These are phyloP conservation scores for Hydrolagus colliei DNA, from an alignment of 2,797 vertebrate genomes.

Conservation along the genomic window DNA sequence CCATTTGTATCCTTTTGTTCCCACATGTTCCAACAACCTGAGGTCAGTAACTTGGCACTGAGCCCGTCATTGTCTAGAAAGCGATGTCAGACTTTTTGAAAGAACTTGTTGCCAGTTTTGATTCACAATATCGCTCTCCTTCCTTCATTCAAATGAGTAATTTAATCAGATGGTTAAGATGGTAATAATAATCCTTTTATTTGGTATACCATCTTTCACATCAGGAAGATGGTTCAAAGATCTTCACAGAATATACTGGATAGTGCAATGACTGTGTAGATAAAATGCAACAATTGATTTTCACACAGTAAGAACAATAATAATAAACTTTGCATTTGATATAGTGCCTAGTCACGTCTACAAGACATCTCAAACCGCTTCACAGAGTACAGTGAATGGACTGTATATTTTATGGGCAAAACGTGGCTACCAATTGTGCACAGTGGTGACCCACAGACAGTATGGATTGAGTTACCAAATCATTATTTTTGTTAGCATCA, in stretches of 20 bases:
- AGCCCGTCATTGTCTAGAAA: background rate
- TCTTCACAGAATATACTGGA: background rate
- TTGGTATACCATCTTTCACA: too few relatives aligned
- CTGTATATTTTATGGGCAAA: too few relatives aligned
- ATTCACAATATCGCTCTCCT: background rate
- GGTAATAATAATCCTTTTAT: background rate
- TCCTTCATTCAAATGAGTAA: background rate
- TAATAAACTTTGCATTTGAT: background rate
- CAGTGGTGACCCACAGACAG: too few relatives aligned
- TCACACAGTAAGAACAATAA: background rate
- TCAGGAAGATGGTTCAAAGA: too few relatives aligned
- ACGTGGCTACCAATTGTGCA: too few relatives aligned
- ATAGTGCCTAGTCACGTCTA: too few relatives aligned
- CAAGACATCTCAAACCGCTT: too few relatives aligned
- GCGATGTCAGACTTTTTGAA: background rate
- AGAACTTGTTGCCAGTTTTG: background rate
- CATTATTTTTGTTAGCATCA: too few relatives aligned
- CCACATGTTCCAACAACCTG: background rate
- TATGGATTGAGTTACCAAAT: too few relatives aligned
- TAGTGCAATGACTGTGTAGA: background rate
- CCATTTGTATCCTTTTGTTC: background rate
- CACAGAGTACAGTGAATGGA: too few relatives aligned
- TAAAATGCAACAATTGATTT: background rate
- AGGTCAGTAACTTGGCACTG: slow-evolving; percentile 1
- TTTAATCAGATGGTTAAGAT: background rate